phyloP scores from a whole-genome alignment of 1,140 invertebrate species.

The Elysia chlorotica region DNA sequence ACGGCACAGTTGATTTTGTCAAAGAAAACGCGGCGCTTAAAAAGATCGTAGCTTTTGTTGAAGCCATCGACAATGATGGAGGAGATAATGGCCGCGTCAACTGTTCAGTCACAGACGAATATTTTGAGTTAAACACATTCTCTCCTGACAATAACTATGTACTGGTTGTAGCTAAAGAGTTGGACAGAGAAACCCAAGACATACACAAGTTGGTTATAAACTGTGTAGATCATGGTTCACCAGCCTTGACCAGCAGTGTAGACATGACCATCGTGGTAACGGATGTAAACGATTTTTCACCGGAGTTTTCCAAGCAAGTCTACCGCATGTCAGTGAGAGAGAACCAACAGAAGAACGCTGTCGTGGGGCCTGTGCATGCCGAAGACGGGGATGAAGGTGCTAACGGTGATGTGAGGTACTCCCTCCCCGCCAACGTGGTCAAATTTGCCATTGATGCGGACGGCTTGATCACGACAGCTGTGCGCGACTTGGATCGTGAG shows the following conservation, averaged over 20 bases:
- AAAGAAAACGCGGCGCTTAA: constrained; percentile 31
- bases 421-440: constrained; percentile 30
- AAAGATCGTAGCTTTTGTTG: constrained; percentile 31
- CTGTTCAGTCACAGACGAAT: constrained; percentile 24
- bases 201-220: constrained; percentile 28
- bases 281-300: constrained; percentile 40
- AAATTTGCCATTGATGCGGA: constrained; percentile 64
- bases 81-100: constrained; percentile 35
- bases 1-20: constrained; percentile 21
- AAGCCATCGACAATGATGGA: constrained; percentile 33
- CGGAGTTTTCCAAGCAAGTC: constrained; percentile 25
- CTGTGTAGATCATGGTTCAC: constrained; percentile 33
- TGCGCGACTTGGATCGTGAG: constrained; percentile 75
- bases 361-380: constrained; percentile 27
- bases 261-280: constrained; percentile 28
- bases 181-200: constrained; percentile 31
- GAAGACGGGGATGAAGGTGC: constrained; percentile 65
- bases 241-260: constrained; percentile 13
- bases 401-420: constrained; percentile 32
- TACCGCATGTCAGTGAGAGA: constrained; percentile 30
- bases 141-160: too few species aligned
- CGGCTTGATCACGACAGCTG: constrained; percentile 47
- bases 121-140: too few species aligned
- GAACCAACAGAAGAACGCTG: constrained; percentile 22
- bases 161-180: background rate